Conservation (phyloP, 2,888 invertebrate genomes). For the Alloscopus bannaensis region DNA sequence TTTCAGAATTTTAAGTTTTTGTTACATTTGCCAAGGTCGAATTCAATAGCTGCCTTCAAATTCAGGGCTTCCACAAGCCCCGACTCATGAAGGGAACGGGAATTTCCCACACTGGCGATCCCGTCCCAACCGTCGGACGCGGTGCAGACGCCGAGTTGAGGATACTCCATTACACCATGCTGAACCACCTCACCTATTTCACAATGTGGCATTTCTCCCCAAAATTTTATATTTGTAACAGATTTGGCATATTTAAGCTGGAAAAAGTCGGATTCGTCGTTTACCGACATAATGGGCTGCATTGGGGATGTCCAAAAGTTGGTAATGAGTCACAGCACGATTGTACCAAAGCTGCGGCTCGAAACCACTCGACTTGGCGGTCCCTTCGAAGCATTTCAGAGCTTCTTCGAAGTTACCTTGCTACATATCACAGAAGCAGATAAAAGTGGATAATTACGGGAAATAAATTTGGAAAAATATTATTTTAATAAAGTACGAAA, state of each 20-base stretch:
- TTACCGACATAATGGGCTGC: conserved; percentile 93
- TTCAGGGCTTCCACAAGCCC: conserved; percentile 98
- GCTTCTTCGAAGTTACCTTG: conserved; percentile 91
- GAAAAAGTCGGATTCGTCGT: too few species aligned
- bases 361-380: conserved; percentile 91
- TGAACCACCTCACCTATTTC: conserved; percentile 87
- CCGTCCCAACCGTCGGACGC: conserved; percentile 93
- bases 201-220: too few species aligned
- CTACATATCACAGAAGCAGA: too few species aligned
- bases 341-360: conserved; percentile 95
- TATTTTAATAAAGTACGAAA: conserved; percentile 57
- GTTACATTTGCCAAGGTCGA: conserved; percentile 79
- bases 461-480: too few species aligned
- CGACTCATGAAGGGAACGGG: conserved; percentile 93
- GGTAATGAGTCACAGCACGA: conserved; percentile 95
- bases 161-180: conserved; percentile 95
- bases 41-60: conserved; percentile 98
- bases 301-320: conserved; percentile 92
- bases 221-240: too few species aligned
- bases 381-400: conserved; percentile 89
- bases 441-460: too few species aligned
- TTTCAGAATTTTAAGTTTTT: not conserved
- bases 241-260: too few species aligned
- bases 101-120: conserved; percentile 95
- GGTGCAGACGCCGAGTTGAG: conserved; percentile 97